Evolutionary conservation across 2,888 invertebrate genomes (phyloP), one percentile per base, ranked within the genome.

Genomic region (Lithophane leautieri): DNA sequence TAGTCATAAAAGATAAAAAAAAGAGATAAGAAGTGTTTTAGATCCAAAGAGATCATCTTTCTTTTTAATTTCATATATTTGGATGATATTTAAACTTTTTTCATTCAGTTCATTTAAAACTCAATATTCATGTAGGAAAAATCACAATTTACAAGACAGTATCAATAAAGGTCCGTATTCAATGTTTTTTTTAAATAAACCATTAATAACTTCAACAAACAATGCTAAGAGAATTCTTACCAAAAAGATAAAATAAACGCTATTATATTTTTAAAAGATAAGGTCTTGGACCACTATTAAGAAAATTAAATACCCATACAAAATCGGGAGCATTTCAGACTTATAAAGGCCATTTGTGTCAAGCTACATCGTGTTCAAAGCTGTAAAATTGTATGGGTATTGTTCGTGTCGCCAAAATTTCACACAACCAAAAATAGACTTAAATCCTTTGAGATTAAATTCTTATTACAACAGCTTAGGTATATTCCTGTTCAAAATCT

Each of bases 331-430:
- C 90, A 86, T 79, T 86, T 82, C 82, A 73, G 71, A 84, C 87
- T 72, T 88, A 90, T 89, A 90, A 89, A 79, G 79, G 73, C 85
- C 86, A 86, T 90, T 90, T 88, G 82, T 89, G 88, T 87, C 86
- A 87, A 88, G 85, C 88, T 87, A 87, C 90, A 79, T 85, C 90
- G 81, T 89, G 84, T 86, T 86, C 88, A 91, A 90, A 89, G 86
- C 90, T 90, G 89, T 91, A 86, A 92, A 92, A 92, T 93, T 93
- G 92, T 91, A 92, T 90, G 86, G 87, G 78, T 84, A 92, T 94
- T 94, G 93, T 93, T 86, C 82, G 65, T 61, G 78, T 81, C 79
- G 70, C 79, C 79, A 78, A 84, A 85, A 74, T 52, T 47, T 14
- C 7, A 11, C 6, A 28, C 70, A 78, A 60, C 22, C 73, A 44